Base-by-base conservation (phyloP, 2,888 invertebrate species). In the Parnassius glacialis region DNA sequence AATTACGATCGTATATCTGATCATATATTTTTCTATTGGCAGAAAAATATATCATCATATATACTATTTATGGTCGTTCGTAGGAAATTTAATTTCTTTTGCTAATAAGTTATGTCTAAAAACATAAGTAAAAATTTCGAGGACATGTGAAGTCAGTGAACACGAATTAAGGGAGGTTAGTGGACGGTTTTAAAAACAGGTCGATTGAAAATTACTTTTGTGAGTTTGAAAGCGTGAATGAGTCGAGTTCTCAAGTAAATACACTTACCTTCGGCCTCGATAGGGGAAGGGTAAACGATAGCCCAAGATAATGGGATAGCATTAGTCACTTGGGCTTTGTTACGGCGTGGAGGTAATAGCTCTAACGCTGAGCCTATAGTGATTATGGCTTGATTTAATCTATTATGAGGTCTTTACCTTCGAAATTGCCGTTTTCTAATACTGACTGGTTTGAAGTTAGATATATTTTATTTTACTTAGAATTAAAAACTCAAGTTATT, bases 261-360 rank as follows among this genome's bases (percentile, higher is more conserved):
- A 58, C 13, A 57, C n/a, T 48, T 34, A 13, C 45, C 45, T 41
- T 42, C 48, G 16, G 34, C 63, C 65, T 61, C 68, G 71, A 74
- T 71, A 73, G 59, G 52, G 51, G 71, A 69, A 65, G 72, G 69
- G 74, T 73, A 74, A 74, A 65, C 75, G 76, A 77, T 79, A 78
- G 71, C 71, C 73, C 67, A 67, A 68, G 71, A 71, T 75, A 75
- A 74, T 74, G 67, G 72, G 71, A 65, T 20, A 48, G 62, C 75
- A 76, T 79, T 74, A 75, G 70, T 77, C 76, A 74, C 72, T 64
- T 62, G 66, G 69, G 71, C 69, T 72, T 74, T 74, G 74, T 79
- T 73, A 64, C 68, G 61, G 63, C 57, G 56, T 25, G 16, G 53
- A 59, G 64, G 65, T 61, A 65, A 65, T 61, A 51, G 65, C 61